Base-by-base conservation (phyloP, 2,113 vertebrate species). In the Mus pahari region DNA sequence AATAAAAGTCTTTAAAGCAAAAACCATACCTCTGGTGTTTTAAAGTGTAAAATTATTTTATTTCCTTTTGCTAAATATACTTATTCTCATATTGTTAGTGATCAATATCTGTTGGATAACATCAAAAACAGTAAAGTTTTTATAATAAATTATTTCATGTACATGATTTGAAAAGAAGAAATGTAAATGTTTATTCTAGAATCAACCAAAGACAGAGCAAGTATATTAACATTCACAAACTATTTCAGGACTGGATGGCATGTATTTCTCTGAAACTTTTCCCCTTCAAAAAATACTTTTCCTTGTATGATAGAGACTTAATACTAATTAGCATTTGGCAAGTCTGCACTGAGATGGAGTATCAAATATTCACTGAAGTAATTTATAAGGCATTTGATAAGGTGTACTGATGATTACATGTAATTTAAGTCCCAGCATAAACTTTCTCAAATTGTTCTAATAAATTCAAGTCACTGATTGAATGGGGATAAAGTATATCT, bases 331-430 rank as follows among this genome's bases (percentile, higher is more conserved):
- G 39, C 53, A 96, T 93, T 86, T 90, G 75, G 53, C 31, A 94
- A 86, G 89, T 93, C 48, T 96, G 39, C 75, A 84, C 28, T 78
- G 81, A 96, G 70, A 74, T 94, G 7, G 87, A 96, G 71, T 74
- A 89, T 95, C 73, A 89, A 78, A 74, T 94, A 93, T 60, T 20
- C 88, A 89, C 93, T 83, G 92, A 93, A 96, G 75, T 93, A 89
- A 98, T 98, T 97, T 97, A 93, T 78, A 89, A 94, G 77, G 71
- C 53, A 92, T 96, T 97, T 96, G 79, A 90, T 93, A 97, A 96
- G 79, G 94, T 96, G 96, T 96, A 88, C 90, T 74, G 39, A 90
- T 96, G 94, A 97, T 96, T 97, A 97, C 75, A 96, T 96, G 96
- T 96, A 95, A 94, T 94, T 97, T 97, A 97, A 94, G 71, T 96